Base-by-base conservation (phyloP, 2,888 invertebrate genomes). In the Acleris laterana region DNA sequence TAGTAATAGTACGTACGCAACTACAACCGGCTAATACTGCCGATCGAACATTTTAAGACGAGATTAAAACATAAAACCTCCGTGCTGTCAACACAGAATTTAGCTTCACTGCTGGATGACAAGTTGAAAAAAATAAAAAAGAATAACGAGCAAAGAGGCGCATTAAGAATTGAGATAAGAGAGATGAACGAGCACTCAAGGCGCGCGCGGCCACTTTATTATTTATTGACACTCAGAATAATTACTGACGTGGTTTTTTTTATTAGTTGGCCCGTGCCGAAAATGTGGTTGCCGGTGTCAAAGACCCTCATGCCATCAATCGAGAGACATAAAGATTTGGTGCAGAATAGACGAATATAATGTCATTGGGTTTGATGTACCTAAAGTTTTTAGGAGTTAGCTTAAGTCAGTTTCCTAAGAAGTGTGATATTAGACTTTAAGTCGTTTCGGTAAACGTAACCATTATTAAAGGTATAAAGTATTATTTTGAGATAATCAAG, bases 151-250 rank as follows among this genome's bases (percentile, higher is more conserved):
- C 87, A 90, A 91, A 92, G 92, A 92, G 92, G 88, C 90, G 88
- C 93, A 92, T 93, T 93, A 93, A 92, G 92, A 89, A 87, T 88
- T 85, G 89, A 90, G 93, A 93, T 93, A 93, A 93, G 86, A 87
- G 86, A 92, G 91, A 92, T 87, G 91, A 90, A 91, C 90, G 91
- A 87, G 89, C 92, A 93, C 93, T 92, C 93, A 92, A 62, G 79
- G 85, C 77, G 77, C 78, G 84, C 81, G 82, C 87, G 86, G 85
- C 80, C 84, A 87, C 89, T 91, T 90, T 92, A 92, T 93, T 92
- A 92, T 93, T 93, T 93, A 93, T 93, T 93, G 91, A 93, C 91
- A 92, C 92, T 93, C 90, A 90, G 92, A 91, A 90, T 91, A 92
- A 93, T 91, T 92, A 90, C 85, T 80, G 78, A 77, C 76, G 81